These are phyloP conservation scores for Apostichopus californicus DNA, from an alignment of 35 echinoderm and acorn worm species.

Conservation along the genomic window DNA sequence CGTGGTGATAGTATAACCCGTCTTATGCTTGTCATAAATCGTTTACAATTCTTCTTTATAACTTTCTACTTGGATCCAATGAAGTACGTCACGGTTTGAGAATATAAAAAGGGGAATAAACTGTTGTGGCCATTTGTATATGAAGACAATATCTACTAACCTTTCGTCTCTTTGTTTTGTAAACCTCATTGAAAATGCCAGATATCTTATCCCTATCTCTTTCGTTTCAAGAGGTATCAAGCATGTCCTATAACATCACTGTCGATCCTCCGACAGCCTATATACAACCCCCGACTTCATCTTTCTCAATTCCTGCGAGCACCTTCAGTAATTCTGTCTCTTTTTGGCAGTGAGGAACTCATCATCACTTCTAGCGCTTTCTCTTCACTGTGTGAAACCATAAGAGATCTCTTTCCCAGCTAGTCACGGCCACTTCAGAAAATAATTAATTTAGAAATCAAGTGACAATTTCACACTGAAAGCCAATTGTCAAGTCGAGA, in stretches of 20 bases:
- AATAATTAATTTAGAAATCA: constrained; percentile 53
- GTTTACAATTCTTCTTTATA: too few relatives aligned
- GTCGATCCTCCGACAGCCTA: not conserved
- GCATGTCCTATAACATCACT: not conserved
- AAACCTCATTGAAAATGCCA: not conserved
- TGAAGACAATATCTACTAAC: too few relatives aligned
- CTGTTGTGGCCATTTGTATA: too few relatives aligned
- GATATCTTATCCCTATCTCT: not conserved
- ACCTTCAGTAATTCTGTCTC: not conserved
- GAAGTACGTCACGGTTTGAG: too few relatives aligned
- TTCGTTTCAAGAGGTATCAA: not conserved
- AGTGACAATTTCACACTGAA: constrained; percentile 44
- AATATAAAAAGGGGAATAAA: too few relatives aligned
- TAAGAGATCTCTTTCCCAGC: not conserved
- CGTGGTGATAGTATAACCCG: too few relatives aligned
- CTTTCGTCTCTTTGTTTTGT: not conserved
- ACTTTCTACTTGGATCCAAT: too few relatives aligned
- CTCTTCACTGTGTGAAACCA: not conserved
- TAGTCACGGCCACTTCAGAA: constrained; percentile 41
- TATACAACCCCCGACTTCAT: not conserved
- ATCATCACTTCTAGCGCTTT: not conserved
- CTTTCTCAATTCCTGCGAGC: not conserved
- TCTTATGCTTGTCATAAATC: too few relatives aligned
- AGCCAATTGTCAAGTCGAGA: not conserved
- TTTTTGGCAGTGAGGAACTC: not conserved